These are phyloP conservation scores for Tolypeutes matacus DNA, from an alignment of 2,797 vertebrate genomes.

Conservation along the genomic window DNA sequence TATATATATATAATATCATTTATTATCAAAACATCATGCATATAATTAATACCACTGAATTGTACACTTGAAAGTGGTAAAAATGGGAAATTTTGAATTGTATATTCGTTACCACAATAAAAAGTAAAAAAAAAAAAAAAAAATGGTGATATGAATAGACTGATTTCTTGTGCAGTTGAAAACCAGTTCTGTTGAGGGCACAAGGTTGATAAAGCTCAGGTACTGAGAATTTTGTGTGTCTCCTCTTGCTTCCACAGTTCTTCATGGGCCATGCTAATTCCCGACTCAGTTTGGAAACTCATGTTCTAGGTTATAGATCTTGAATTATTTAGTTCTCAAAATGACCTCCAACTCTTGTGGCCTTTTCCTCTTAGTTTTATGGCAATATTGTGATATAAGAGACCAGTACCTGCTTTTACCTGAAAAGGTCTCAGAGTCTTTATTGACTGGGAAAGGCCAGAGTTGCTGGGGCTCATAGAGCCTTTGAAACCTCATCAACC, in stretches of 20 bases:
- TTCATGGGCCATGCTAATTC: not conserved
- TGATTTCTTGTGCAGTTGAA: not conserved
- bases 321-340: conserved; percentile 38
- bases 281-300: not conserved
- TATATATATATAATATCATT: fast-evolving
- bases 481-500: not conserved
- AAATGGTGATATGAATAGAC: not conserved
- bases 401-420: not conserved
- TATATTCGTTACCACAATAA: too few relatives aligned
- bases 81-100: too few relatives aligned
- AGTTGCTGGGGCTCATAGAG: not conserved
- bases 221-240: not conserved
- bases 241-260: not conserved
- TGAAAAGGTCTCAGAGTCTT: not conserved
- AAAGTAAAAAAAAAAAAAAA: too few relatives aligned
- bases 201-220: fast-evolving
- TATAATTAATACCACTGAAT: too few relatives aligned
- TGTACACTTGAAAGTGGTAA: too few relatives aligned
- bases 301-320: not conserved
- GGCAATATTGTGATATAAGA: not conserved
- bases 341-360: not conserved
- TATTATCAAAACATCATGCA: not conserved
- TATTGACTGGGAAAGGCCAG: not conserved
- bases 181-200: not conserved
- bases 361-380: not conserved